These are phyloP conservation scores for Microcebus jonahi DNA, from an alignment of 2,113 vertebrate genomes.

Conservation along the genomic window DNA sequence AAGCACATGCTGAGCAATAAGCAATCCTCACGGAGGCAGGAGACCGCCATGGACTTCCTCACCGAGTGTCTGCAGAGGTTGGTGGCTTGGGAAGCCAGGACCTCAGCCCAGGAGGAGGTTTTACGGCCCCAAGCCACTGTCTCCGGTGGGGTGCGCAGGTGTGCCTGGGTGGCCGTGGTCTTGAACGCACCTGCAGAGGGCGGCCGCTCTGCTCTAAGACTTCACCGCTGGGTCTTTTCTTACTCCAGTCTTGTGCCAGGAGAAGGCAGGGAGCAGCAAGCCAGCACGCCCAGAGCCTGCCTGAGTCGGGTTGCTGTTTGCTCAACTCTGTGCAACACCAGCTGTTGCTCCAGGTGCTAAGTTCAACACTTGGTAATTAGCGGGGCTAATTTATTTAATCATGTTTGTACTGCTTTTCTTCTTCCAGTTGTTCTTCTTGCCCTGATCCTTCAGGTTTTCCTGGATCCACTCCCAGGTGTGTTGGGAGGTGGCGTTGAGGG, in stretches of 20 bases:
- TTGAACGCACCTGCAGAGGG: constrained; percentile 41
- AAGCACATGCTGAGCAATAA: not conserved
- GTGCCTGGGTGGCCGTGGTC: not conserved
- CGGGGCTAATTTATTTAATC: constrained; percentile 78
- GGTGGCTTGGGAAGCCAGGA: not conserved
- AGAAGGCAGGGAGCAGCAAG: constrained; percentile 41
- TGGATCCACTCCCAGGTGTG: constrained; percentile 71
- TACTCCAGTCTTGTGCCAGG: not conserved
- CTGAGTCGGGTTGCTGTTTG: constrained; percentile 23
- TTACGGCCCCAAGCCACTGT: not conserved
- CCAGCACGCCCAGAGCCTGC: not conserved
- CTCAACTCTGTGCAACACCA: constrained; percentile 28
- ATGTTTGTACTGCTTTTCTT: constrained; percentile 64
- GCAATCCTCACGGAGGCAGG: not conserved
- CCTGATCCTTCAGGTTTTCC: constrained; percentile 77
- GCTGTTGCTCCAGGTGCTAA: constrained; percentile 79
- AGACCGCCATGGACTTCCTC: not conserved
- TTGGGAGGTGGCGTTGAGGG: constrained; percentile 41
- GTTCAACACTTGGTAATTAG: constrained; percentile 78
- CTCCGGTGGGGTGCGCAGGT: not conserved
- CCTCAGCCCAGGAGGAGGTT: not conserved
- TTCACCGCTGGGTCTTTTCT: not conserved
- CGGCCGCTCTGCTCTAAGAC: not conserved
- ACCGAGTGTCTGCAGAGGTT: not conserved
- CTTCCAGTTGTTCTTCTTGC: constrained; percentile 55